Base-by-base conservation (phyloP, 2,888 invertebrate genomes). In the Polymixis flavicincta region DNA sequence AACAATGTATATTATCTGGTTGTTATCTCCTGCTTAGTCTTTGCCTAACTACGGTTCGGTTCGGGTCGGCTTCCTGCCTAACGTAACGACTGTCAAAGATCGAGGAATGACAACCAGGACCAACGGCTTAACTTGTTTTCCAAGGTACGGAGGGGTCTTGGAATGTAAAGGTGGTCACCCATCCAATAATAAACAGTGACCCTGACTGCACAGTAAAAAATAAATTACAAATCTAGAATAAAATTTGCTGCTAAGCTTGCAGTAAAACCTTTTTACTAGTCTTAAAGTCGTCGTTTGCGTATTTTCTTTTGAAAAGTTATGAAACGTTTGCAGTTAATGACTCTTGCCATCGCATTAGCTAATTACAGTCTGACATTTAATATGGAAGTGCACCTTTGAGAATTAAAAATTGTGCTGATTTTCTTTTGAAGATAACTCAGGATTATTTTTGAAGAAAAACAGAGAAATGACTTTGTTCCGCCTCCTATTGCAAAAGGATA, bases 361-460 rank as follows among this genome's bases (percentile, higher is more conserved):
- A 65, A 77, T 80, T 72, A 65, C 17, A 65, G 14, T 72, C 37
- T 71, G 19, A 14, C n/a, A 78, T 71, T 76, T 50, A 45, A 50
- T 52, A 32, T 57, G 32, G 28, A 64, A 76, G 63, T 73, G 28
- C 71, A 22, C 19, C 28, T 77, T 52, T 50, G 4, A 52, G 17
- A 25, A 50, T 37, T 25, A 32, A 71, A 52, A 50, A 22, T 71
- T 22, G 22, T 28, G 22, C 19, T 50, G n/a, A 48, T 50, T 60
- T 59, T 32, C 0, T 45, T 76, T 17, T 54, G 8, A 28, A 28
- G n/a, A 50, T 17, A 11, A 25, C 5, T 7, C 3, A 22, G 13
- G 13, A 11, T 48, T 48, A 5, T 48, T 57, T 25, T 17, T 5
- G 1, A 17, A 6, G 14, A 4, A 17, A 9, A 28, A 1, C 9